Conservation (phyloP, 1,140 invertebrate species). For the Watersipora subatra region DNA sequence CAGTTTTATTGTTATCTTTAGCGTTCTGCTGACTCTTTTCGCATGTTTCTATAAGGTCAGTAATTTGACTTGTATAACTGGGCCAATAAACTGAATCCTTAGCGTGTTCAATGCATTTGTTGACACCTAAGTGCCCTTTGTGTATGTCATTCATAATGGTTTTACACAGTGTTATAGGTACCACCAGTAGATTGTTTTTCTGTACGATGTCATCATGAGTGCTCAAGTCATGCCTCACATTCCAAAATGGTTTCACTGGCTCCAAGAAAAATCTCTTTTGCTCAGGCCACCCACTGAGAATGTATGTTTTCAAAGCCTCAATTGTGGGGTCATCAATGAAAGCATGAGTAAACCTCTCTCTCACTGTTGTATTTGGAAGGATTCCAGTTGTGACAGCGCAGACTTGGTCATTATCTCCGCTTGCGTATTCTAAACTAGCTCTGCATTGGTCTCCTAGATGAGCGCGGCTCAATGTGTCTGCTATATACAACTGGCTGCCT, state of each 20-base stretch:
- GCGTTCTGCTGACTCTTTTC: not conserved
- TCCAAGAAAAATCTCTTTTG: not conserved
- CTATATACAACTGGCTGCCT: conserved; percentile 34
- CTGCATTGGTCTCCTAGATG: not conserved
- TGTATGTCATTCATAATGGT: not conserved
- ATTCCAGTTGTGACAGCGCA: not conserved
- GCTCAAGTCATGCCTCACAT: conserved; percentile 3
- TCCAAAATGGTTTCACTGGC: not conserved
- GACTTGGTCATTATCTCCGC: not conserved
- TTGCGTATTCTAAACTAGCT: not conserved
- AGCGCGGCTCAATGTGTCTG: conserved; percentile 20
- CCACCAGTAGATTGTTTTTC: not conserved
- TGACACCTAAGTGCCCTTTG: not conserved
- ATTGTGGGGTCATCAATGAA: not conserved
- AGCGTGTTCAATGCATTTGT: not conserved
- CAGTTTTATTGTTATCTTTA: not conserved
- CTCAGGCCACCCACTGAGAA: not conserved
- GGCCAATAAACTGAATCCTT: not conserved
- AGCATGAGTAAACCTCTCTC: not conserved
- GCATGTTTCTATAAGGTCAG: not conserved
- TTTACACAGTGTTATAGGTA: not conserved
- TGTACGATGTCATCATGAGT: not conserved
- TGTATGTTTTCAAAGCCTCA: not conserved
- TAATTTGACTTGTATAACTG: not conserved
- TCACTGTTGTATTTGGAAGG: not conserved